These are phyloP conservation scores for Chelonus formosanus DNA, from an alignment of 2,888 invertebrate species.

Conservation along the genomic window DNA sequence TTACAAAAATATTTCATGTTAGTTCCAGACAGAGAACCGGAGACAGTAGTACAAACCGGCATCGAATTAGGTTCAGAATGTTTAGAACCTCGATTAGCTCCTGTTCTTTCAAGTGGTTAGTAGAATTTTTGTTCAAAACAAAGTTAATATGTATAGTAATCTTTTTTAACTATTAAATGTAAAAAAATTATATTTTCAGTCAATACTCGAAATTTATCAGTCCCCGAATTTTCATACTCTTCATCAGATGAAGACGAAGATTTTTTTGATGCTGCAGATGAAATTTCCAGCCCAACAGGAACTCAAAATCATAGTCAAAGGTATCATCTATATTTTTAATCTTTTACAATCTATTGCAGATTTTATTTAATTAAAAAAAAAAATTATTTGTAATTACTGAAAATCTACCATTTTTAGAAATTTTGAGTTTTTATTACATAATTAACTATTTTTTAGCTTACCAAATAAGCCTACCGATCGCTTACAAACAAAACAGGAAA, in stretches of 20 bases:
- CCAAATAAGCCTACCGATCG: constrained; percentile 27
- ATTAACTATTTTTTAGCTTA: no score
- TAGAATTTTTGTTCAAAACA: constrained; percentile 21
- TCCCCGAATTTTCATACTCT: constrained; percentile 95
- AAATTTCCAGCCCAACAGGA: constrained; percentile 55
- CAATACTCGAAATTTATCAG: constrained; percentile 72
- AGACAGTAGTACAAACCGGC: constrained; percentile 67
- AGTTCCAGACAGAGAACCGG: constrained; percentile 56
- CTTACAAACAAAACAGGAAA: constrained; percentile 46
- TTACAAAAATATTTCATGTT: neutral
- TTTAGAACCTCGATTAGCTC: constrained; percentile 64
- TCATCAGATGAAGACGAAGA: constrained; percentile 96
- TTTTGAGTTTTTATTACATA: no score
- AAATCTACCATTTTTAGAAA: no score
- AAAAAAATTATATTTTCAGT: constrained; percentile 37
- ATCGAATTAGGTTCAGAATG: constrained; percentile 75
- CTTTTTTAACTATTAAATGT: no score
- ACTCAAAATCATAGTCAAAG: constrained; percentile 49
- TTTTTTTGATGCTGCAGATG: constrained; percentile 92
- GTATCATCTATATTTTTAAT: neutral
- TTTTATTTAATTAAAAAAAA: neutral
- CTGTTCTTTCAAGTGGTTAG: constrained; percentile 53
- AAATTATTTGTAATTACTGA: neutral
- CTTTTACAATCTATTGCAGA: neutral
- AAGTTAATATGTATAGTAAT: neutral